Conservation (phyloP, 2,797 vertebrate genomes). For the Microctenopoma steveboyesi region DNA sequence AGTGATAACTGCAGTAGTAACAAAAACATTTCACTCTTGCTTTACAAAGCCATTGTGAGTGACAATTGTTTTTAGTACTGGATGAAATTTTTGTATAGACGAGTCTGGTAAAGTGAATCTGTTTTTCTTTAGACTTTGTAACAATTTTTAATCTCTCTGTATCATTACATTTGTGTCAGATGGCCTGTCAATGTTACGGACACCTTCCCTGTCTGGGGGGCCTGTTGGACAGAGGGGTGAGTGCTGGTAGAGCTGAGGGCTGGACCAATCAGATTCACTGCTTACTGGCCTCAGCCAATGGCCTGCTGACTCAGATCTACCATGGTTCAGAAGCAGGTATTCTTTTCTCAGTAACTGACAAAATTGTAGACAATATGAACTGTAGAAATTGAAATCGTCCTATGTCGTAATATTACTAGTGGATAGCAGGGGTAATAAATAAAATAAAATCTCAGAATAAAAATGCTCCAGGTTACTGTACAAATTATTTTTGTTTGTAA, state of each 20-base stretch:
- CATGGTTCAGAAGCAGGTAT: slow-evolving; percentile 86
- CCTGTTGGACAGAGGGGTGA: slow-evolving; percentile 85
- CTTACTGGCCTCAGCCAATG: slow-evolving; percentile 87
- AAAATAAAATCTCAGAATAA: too few species aligned
- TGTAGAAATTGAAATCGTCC: too few species aligned
- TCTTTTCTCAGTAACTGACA: neutral
- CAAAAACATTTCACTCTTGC: neutral
- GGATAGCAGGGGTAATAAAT: too few species aligned
- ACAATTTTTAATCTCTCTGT: neutral
- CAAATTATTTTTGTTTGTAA: too few species aligned
- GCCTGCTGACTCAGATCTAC: slow-evolving; percentile 85
- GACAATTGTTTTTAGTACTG: too few species aligned
- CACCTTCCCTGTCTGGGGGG: slow-evolving; percentile 88
- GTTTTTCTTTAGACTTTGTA: neutral
- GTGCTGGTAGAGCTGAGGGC: slow-evolving; percentile 83
- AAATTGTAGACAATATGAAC: too few species aligned
- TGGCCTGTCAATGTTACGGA: slow-evolving; percentile 90
- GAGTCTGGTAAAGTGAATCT: neutral
- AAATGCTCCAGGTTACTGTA: too few species aligned
- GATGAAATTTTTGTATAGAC: neutral
- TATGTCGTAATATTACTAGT: too few species aligned
- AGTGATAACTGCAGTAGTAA: too few species aligned
- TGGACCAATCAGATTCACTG: slow-evolving; percentile 91
- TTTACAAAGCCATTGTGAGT: neutral
- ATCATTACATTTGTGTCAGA: slow-evolving; percentile 63